Percentiles rank a stretch among this genome's conserved stretches.
phyloP scores from a whole-genome alignment of 2,888 invertebrate genomes.

The Cerceris rybyensis region DNA sequence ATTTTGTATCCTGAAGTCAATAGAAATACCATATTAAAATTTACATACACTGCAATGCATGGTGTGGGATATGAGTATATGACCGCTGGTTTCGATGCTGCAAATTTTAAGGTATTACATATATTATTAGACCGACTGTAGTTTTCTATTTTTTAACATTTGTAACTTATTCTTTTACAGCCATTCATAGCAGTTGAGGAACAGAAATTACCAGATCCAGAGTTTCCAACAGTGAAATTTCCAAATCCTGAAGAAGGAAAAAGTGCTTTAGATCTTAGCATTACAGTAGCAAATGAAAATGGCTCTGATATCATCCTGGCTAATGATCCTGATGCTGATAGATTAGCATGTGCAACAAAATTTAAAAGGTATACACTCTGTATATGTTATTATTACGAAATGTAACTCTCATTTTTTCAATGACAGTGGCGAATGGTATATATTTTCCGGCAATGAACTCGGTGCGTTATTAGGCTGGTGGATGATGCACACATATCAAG shows the following conservation, averaged over 20 bases:
- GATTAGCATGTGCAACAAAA: slow-evolving; percentile 90
- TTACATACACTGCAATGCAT: slow-evolving; percentile 98
- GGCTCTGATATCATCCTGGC: slow-evolving; percentile 91
- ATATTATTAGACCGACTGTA: no score
- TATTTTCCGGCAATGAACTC: slow-evolving; percentile 97
- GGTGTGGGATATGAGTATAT: slow-evolving; percentile 95
- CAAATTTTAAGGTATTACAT: slow-evolving; percentile 87
- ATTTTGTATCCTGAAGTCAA: slow-evolving; percentile 85
- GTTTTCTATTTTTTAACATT: background rate
- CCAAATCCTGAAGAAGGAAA: slow-evolving; percentile 99
- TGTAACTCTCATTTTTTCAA: background rate
- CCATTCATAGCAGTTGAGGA: slow-evolving; percentile 86
- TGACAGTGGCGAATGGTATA: slow-evolving; percentile 89
- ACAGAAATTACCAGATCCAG: slow-evolving; percentile 95
- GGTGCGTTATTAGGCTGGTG: slow-evolving; percentile 98
- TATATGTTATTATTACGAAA: background rate
- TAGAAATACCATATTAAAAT: slow-evolving; percentile 84
- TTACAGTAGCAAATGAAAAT: slow-evolving; percentile 89
- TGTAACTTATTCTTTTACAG: slow-evolving; percentile 74
- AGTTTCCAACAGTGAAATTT: slow-evolving; percentile 98
- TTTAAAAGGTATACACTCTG: slow-evolving; percentile 83
- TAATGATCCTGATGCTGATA: slow-evolving; percentile 99
- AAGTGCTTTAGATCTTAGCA: slow-evolving; percentile 89
- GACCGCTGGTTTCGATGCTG: slow-evolving; percentile 87
- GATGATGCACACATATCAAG: slow-evolving; percentile 86